A percentile compares a stretch with the other conserved stretches of the same genome.
These are phyloP conservation scores for Stenoptilia bipunctidactyla DNA, from an alignment of 2,888 invertebrate genomes.

Conservation along the genomic window DNA sequence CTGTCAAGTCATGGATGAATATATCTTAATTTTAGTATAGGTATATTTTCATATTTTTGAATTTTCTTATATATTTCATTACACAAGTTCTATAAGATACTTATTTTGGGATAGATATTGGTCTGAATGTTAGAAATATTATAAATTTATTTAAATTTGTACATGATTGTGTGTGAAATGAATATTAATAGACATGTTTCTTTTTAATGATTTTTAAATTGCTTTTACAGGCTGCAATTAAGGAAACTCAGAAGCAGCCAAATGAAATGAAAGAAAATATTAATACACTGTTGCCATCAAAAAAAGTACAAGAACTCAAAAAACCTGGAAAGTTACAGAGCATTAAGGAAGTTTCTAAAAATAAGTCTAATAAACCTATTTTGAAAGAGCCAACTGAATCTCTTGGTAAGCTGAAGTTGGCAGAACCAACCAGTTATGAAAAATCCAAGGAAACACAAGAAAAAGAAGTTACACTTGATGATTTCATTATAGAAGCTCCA, in stretches of 20 bases:
- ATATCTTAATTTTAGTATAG: no score
- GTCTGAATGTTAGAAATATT: no score
- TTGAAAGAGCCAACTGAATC: slow-evolving; percentile 45
- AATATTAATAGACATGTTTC: no score
- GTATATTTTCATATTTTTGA: no score
- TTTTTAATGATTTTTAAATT: no score
- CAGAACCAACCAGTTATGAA: slow-evolving; percentile 16
- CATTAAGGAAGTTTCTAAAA: slow-evolving; percentile 28
- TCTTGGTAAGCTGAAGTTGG: slow-evolving; percentile 41
- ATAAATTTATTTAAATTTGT: no score
- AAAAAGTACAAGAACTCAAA: slow-evolving; percentile 24
- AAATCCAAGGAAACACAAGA: neutral
- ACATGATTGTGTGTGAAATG: no score
- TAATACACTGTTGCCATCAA: slow-evolving; percentile 19
- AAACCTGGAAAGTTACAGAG: slow-evolving; percentile 30
- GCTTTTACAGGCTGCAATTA: slow-evolving; percentile 34
- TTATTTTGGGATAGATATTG: no score
- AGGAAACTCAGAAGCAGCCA: slow-evolving; percentile 35
- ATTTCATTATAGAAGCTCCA: neutral
- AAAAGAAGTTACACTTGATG: neutral
- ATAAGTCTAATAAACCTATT: slow-evolving; percentile 30
- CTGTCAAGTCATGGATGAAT: no score
- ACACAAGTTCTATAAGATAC: no score
- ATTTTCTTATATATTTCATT: no score
- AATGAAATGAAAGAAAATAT: slow-evolving; percentile 30